Evolutionary conservation across 2,113 vertebrate species (phyloP).

Genomic region (Planiliza haematocheilus): DNA sequence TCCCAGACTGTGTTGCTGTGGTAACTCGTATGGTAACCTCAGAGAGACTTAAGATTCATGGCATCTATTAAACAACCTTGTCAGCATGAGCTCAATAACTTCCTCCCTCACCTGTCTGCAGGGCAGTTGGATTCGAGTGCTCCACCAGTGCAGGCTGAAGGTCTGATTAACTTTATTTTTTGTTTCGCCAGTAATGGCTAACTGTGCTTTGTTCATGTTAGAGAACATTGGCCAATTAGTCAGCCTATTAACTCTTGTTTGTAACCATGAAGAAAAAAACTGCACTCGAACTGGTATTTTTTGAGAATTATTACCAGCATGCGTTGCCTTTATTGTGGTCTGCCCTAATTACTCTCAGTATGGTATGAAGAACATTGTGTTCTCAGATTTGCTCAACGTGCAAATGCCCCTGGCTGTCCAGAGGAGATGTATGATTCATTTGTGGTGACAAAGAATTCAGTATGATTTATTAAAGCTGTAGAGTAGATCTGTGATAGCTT

Average conservation of each 20-base stretch:
- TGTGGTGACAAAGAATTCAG: conserved; percentile 40
- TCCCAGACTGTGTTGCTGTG: conserved; percentile 70
- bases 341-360: conserved; percentile 13
- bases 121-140: conserved; percentile 38
- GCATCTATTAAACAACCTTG: conserved; percentile 70
- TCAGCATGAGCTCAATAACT: conserved; percentile 62
- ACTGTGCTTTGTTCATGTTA: conserved; percentile 9
- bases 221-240: neutral
- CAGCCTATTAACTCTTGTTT: neutral
- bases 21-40: conserved; percentile 65
- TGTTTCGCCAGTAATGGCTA: neutral
- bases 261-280: neutral
- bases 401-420: conserved; percentile 41
- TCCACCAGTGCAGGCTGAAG: conserved; percentile 6
- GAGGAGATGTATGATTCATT: conserved; percentile 31
- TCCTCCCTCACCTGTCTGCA: conserved; percentile 43
- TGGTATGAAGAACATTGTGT: conserved; percentile 23
- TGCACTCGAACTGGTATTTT: neutral
- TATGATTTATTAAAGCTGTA: conserved; percentile 20
- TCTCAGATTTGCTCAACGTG: conserved; percentile 45
- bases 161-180: conserved; percentile 21
- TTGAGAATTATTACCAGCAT: conserved; percentile 9
- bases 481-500: neutral
- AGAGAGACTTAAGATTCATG: conserved; percentile 71
- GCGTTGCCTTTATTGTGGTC: conserved; percentile 2